Evolutionary conservation across 2,888 invertebrate species (phyloP).

Genomic region (Ennomos fuscantarius): DNA sequence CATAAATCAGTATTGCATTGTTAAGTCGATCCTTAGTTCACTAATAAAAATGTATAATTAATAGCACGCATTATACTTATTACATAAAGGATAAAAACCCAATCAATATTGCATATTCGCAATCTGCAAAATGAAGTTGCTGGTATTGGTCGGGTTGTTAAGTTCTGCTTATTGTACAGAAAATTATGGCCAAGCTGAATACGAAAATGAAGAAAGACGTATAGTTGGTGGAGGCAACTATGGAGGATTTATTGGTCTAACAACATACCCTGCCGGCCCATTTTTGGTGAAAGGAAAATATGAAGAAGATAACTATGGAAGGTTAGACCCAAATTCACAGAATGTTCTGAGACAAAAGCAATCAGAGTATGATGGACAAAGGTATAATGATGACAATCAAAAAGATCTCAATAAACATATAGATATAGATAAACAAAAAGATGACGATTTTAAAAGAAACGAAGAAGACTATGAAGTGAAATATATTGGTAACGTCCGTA

Average conservation of each 20-base stretch:
- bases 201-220: constrained; percentile 10
- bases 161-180: constrained; percentile 10
- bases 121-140: constrained; percentile 20
- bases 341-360: neutral
- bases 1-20: too few relatives aligned
- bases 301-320: constrained; percentile 7
- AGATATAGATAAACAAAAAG: neutral
- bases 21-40: neutral
- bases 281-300: constrained; percentile 22
- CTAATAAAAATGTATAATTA: constrained; percentile 1
- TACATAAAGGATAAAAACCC: neutral
- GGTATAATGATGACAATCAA: neutral
- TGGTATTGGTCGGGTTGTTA: constrained; percentile 8
- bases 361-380: neutral
- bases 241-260: constrained; percentile 20
- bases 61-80: neutral
- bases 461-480: neutral
- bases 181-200: neutral
- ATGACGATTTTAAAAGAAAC: neutral
- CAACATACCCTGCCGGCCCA: constrained; percentile 18
- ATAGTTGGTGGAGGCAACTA: constrained; percentile 18
- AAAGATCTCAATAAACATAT: neutral
- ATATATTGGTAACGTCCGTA: neutral
- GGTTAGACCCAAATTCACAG: neutral
- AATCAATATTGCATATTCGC: neutral